Conservation (phyloP, 2,888 invertebrate species). For the Crioceris asparagi region DNA sequence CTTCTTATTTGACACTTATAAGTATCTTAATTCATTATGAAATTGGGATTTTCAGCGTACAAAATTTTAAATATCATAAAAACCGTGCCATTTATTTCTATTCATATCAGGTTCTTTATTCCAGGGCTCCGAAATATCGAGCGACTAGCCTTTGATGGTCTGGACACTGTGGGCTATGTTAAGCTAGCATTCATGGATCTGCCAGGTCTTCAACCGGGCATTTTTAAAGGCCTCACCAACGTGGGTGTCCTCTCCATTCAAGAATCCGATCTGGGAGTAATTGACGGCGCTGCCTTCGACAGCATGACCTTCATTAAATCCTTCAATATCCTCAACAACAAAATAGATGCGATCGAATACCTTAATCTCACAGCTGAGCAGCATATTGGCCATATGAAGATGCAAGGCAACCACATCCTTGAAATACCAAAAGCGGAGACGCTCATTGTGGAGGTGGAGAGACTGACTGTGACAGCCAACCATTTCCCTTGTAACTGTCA, state of each 20-base stretch:
- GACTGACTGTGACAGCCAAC: constrained; percentile 62
- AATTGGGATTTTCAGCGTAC: too few species aligned
- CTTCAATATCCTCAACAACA: constrained; percentile 71
- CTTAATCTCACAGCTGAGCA: constrained; percentile 60
- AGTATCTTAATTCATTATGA: too few species aligned
- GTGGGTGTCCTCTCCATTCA: constrained; percentile 67
- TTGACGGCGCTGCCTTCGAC: constrained; percentile 64
- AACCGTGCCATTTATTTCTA: too few species aligned
- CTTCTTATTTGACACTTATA: too few species aligned
- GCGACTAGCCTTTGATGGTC: constrained; percentile 68
- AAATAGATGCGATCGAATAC: constrained; percentile 72
- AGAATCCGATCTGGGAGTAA: constrained; percentile 70
- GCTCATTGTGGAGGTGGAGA: constrained; percentile 60
- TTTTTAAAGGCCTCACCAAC: constrained; percentile 67
- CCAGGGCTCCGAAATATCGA: constrained; percentile 61
- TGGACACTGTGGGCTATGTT: constrained; percentile 71
- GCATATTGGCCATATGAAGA: constrained; percentile 57
- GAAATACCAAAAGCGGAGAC: constrained; percentile 60
- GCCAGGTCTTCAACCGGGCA: constrained; percentile 37
- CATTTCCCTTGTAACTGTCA: constrained; percentile 85
- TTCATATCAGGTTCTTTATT: too few species aligned
- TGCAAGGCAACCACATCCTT: constrained; percentile 75
- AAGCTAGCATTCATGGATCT: constrained; percentile 80
- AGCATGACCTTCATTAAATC: constrained; percentile 61
- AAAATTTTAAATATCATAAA: too few species aligned